phyloP scores from a whole-genome alignment of 2,113 vertebrate species.

The Rhinoderma darwinii region DNA sequence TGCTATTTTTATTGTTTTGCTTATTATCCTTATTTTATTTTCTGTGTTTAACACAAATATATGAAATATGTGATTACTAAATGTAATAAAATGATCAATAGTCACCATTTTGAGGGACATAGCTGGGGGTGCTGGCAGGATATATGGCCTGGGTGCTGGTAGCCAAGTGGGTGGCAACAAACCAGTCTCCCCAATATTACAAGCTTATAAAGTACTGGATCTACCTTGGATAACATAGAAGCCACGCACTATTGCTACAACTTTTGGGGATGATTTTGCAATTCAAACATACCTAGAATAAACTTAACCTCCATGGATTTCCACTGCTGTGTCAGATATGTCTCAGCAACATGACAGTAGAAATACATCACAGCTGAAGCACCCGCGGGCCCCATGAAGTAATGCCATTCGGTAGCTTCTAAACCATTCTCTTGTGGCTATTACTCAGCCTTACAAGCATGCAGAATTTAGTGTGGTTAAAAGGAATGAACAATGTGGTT shows the following conservation, averaged over 20 bases:
- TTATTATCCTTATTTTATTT: too few species aligned
- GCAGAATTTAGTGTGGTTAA: not conserved
- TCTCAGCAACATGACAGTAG: not conserved
- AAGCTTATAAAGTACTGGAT: too few species aligned
- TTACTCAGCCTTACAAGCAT: conserved; percentile 38
- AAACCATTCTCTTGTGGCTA: conserved; percentile 23
- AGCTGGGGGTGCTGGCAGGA: too few species aligned
- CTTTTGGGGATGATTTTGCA: not conserved
- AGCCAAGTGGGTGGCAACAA: too few species aligned
- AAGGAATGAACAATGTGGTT: conserved; percentile 19
- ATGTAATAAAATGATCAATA: too few species aligned
- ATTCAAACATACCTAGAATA: not conserved
- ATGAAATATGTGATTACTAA: too few species aligned
- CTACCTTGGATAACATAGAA: not conserved
- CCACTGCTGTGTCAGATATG: not conserved
- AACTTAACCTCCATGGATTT: too few species aligned
- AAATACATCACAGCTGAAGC: not conserved
- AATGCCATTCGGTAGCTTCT: not conserved
- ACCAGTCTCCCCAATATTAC: too few species aligned
- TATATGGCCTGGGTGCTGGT: too few species aligned
- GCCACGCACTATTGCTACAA: not conserved
- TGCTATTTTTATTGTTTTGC: too few species aligned
- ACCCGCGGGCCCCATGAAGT: not conserved
- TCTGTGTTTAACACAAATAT: too few species aligned
- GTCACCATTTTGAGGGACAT: too few species aligned